Conservation (phyloP, 2,113 vertebrate genomes). For the Neolamprologus toae region DNA sequence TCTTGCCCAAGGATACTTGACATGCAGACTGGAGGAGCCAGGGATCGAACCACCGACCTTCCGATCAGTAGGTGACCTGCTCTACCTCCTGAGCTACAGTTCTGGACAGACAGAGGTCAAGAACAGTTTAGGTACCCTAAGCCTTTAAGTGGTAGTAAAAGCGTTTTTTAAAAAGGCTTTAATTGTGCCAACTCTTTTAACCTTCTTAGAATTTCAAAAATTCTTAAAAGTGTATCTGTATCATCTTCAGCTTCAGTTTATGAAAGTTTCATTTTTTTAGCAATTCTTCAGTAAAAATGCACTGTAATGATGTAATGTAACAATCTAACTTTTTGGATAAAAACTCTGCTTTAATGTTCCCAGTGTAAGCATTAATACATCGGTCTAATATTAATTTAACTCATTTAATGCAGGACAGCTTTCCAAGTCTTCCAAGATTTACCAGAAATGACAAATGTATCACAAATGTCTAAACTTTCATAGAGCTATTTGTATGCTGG, state of each 20-base stretch:
- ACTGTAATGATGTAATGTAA: not conserved
- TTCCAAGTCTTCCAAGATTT: not conserved
- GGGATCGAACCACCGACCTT: too few species aligned
- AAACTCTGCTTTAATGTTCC: not conserved
- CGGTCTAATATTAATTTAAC: not conserved
- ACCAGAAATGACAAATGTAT: not conserved
- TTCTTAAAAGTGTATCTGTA: not conserved
- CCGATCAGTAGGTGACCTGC: too few species aligned
- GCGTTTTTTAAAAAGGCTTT: not conserved
- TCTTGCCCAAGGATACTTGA: too few species aligned
- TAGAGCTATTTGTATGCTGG: not conserved
- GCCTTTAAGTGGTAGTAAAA: not conserved
- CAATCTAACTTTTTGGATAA: not conserved
- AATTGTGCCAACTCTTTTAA: not conserved
- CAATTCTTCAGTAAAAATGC: not conserved
- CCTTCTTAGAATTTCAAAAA: not conserved
- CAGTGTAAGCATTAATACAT: not conserved
- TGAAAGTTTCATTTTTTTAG: not conserved
- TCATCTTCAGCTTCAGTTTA: not conserved
- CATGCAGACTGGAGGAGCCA: too few species aligned
- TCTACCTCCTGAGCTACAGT: too few species aligned
- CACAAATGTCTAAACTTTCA: not conserved
- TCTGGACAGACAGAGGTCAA: not conserved
- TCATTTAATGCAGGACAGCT: not conserved
- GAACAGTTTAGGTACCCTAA: not conserved